These are phyloP conservation scores for Perdita meconis DNA, from an alignment of 2,888 invertebrate species.

Conservation along the genomic window DNA sequence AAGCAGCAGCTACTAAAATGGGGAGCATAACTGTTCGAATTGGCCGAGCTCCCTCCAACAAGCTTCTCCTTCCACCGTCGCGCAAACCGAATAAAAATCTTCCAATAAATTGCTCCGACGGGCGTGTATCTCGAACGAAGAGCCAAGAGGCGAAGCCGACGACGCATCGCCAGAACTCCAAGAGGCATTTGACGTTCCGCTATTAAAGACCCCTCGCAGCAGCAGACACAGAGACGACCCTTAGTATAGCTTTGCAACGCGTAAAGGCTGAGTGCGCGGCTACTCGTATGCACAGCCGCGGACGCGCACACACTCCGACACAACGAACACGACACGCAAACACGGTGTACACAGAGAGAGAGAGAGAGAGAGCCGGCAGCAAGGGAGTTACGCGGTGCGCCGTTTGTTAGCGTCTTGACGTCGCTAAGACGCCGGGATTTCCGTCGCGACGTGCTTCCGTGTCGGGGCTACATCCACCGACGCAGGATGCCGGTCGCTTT, in stretches of 20 bases:
- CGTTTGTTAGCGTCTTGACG: conserved; percentile 78
- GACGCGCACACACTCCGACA: too few species aligned
- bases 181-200: conserved; percentile 42
- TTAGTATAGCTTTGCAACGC: conserved; percentile 20
- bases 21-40: neutral
- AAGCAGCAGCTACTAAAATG: neutral
- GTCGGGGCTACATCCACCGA: conserved; percentile 37
- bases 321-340: too few species aligned
- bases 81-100: conserved; percentile 6
- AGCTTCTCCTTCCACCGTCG: neutral
- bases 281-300: neutral
- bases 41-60: neutral
- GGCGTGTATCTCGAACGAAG: neutral
- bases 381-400: conserved; percentile 51
- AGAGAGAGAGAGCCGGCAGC: neutral
- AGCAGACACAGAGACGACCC: conserved; percentile 34
- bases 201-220: conserved; percentile 51
- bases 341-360: neutral
- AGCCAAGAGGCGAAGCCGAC: neutral
- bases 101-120: conserved; percentile 18
- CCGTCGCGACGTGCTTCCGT: conserved; percentile 79
- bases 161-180: conserved; percentile 22
- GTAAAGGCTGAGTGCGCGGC: conserved; percentile 27
- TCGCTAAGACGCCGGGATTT: conserved; percentile 73
- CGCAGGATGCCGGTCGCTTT: conserved; percentile 10